Evolutionary conservation across 2,797 vertebrate genomes (phyloP).

Genomic region (Xenops minutus): DNA sequence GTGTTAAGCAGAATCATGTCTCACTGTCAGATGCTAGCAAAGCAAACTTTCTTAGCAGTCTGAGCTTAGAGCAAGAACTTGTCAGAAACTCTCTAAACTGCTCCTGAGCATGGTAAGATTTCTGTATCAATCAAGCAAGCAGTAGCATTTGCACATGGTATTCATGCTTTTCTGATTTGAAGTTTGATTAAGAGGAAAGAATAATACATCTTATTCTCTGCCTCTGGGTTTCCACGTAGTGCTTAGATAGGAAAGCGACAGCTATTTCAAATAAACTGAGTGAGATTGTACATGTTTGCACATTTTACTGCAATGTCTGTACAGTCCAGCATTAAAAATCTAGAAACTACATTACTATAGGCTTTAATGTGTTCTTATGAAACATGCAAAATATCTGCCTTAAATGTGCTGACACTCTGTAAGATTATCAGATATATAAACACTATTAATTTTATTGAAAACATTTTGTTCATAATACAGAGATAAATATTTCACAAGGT

Average conservation of each 20-base stretch:
- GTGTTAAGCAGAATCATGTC: not conserved
- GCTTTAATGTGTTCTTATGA: not conserved
- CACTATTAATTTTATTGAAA: not conserved
- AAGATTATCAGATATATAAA: not conserved
- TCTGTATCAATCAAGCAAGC: not conserved
- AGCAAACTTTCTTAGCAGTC: not conserved
- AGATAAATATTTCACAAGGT: not conserved
- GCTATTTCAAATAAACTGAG: not conserved
- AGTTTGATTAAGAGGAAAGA: not conserved
- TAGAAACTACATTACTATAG: not conserved
- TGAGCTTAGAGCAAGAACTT: not conserved
- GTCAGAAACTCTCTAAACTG: not conserved
- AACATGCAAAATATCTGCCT: not conserved
- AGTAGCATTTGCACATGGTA: not conserved
- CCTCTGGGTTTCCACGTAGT: not conserved
- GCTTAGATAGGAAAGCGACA: not conserved
- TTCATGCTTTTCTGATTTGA: not conserved
- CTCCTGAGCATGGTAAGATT: not conserved
- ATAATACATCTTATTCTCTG: not conserved
- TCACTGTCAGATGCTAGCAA: constrained; percentile 4
- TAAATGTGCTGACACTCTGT: not conserved
- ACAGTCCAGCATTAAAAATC: not conserved
- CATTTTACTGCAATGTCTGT: not conserved
- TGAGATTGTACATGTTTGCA: not conserved
- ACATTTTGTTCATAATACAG: not conserved